Percentiles rank a stretch among this genome's conserved stretches.
These are phyloP conservation scores for Therioaphis trifolii DNA, from an alignment of 2,888 invertebrate genomes.

Conservation along the genomic window DNA sequence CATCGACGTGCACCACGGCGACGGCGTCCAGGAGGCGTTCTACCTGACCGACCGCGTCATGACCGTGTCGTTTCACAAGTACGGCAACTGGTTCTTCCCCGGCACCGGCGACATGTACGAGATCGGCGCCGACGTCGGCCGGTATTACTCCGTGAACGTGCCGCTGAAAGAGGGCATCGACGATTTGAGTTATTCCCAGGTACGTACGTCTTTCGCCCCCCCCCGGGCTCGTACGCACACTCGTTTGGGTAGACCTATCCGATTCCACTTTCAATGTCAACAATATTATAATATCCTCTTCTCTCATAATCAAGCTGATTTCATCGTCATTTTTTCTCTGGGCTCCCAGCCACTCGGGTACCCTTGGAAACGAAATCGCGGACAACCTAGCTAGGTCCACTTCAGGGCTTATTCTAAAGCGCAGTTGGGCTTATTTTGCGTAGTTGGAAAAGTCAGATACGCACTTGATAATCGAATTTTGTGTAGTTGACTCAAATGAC, in stretches of 20 bases:
- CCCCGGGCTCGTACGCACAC: too few relatives aligned
- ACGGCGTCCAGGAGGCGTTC: conserved; percentile 97
- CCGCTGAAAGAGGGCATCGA: conserved; percentile 98
- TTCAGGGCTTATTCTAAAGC: too few relatives aligned
- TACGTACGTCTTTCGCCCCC: too few relatives aligned
- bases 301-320: neutral
- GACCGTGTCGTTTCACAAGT: conserved; percentile 99
- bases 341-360: neutral
- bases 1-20: conserved; percentile 98
- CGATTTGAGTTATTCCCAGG: conserved; percentile 89
- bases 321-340: neutral
- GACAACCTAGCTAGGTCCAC: neutral
- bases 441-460: too few relatives aligned
- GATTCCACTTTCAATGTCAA: too few relatives aligned
- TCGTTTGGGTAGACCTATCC: too few relatives aligned
- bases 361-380: neutral
- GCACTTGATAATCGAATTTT: too few relatives aligned
- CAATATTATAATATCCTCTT: too few relatives aligned
- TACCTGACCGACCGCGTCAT: conserved; percentile 97
- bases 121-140: conserved; percentile 93
- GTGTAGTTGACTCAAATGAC: too few relatives aligned
- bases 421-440: too few relatives aligned
- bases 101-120: conserved; percentile 99
- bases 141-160: conserved; percentile 98
- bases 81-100: conserved; percentile 97